These are phyloP conservation scores for Hypercompe scribonia DNA, from an alignment of 2,888 invertebrate genomes.

Conservation along the genomic window DNA sequence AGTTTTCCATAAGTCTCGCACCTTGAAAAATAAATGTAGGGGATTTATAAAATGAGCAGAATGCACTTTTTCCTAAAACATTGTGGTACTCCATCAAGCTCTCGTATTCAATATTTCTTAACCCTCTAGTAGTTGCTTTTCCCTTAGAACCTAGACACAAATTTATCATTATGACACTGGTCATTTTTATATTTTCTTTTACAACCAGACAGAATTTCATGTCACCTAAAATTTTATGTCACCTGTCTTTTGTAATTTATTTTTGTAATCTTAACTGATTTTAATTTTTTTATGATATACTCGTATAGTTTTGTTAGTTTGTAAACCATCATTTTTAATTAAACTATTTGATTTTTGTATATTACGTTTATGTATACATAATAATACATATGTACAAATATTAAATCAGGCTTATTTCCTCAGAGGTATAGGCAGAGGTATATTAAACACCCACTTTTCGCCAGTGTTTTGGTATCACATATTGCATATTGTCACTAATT, in stretches of 20 bases:
- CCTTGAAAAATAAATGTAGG: not conserved
- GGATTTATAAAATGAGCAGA: not conserved
- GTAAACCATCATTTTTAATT: no score
- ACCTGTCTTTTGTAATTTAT: not conserved
- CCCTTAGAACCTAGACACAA: not conserved
- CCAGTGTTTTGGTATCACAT: no score
- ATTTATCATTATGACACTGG: not conserved
- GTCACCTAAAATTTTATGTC: not conserved
- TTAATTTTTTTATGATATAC: no score
- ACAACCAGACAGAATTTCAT: not conserved
- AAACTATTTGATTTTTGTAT: no score
- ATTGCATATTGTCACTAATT: no score
- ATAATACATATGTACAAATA: no score
- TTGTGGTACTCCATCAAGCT: not conserved
- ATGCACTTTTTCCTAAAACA: constrained; percentile 9
- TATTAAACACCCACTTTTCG: no score
- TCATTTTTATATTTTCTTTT: not conserved
- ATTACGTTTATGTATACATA: no score
- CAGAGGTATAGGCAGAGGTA: no score
- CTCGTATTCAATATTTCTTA: not conserved
- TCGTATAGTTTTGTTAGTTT: no score
- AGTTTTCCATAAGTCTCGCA: constrained; percentile 7
- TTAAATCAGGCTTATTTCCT: no score
- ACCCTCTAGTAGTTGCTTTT: not conserved
- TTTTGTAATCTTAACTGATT: not conserved